phyloP scores from a whole-genome alignment of 2,888 invertebrate genomes.

The Pteria penguin region DNA sequence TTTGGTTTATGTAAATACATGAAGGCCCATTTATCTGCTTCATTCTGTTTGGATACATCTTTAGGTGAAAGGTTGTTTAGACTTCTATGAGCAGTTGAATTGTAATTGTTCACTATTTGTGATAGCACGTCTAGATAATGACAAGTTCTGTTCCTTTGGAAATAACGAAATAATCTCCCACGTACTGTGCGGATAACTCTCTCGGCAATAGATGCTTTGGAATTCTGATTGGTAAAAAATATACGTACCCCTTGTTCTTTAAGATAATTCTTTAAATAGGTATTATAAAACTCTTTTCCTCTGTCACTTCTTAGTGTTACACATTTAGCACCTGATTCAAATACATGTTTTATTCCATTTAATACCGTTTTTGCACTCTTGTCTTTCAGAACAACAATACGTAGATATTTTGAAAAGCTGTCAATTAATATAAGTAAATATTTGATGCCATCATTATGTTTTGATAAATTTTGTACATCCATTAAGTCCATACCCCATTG shows the following conservation, averaged over 20 bases:
- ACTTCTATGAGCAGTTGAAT: slow-evolving; percentile 24
- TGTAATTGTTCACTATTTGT: slow-evolving; percentile 15
- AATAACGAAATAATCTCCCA: slow-evolving; percentile 12
- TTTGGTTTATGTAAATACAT: slow-evolving; percentile 28
- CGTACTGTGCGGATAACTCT: slow-evolving; percentile 1
- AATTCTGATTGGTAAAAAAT: too few relatives aligned
- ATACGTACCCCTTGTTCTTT: too few relatives aligned
- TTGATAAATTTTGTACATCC: slow-evolving; percentile 35
- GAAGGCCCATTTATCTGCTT: slow-evolving; percentile 31
- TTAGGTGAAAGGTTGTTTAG: slow-evolving; percentile 11
- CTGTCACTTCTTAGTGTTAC: slow-evolving; percentile 32
- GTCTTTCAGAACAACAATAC: slow-evolving; percentile 30
- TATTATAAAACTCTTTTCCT: slow-evolving; percentile 38
- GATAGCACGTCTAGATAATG: slow-evolving; percentile 10
- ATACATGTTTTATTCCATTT: slow-evolving; percentile 24
- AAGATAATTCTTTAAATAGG: background rate
- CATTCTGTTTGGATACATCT: slow-evolving; percentile 16
- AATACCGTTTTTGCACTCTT: slow-evolving; percentile 28
- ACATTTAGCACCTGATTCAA: slow-evolving; percentile 6
- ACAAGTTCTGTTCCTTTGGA: background rate
- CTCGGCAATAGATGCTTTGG: slow-evolving; percentile 14
- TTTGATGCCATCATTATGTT: slow-evolving; percentile 31
- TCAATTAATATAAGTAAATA: slow-evolving; percentile 40
- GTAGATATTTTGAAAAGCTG: slow-evolving; percentile 32
- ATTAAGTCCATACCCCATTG: slow-evolving; percentile 37